These are phyloP conservation scores for Gymnogyps californianus DNA, from an alignment of 2,113 vertebrate genomes.

Conservation along the genomic window DNA sequence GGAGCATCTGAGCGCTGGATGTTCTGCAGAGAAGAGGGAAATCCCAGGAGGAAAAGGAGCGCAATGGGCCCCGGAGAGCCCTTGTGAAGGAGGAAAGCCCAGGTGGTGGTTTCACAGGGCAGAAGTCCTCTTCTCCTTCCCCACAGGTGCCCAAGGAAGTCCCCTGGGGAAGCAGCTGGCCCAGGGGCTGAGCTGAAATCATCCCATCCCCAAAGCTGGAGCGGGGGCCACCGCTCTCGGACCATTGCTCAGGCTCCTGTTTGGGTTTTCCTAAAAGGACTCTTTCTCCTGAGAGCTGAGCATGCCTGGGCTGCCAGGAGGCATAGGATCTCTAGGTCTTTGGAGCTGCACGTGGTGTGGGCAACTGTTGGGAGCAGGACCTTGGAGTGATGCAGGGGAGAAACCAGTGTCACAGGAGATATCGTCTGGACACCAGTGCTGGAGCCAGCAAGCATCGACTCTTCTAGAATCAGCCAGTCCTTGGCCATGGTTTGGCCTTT, in stretches of 20 bases:
- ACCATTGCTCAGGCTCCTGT: neutral
- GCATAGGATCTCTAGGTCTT: neutral
- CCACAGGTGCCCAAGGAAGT: neutral
- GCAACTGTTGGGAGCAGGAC: neutral
- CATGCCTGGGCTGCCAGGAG: neutral
- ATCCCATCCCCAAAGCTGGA: neutral
- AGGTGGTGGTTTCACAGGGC: neutral
- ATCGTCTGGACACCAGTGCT: neutral
- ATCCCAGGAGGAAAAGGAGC: neutral
- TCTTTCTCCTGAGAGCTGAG: neutral
- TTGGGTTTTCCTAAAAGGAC: neutral
- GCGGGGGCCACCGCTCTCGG: neutral
- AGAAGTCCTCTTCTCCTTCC: neutral
- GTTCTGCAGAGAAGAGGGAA: neutral
- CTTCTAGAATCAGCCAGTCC: neutral
- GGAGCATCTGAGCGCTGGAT: fast-evolving
- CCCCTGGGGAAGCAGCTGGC: neutral
- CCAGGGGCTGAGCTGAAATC: neutral
- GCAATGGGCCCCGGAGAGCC: neutral
- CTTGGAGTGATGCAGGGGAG: neutral
- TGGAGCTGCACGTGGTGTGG: neutral
- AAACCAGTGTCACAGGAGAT: neutral
- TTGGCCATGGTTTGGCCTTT: neutral
- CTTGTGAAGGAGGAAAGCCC: neutral
- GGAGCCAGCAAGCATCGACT: neutral